Evolutionary conservation across 1,140 invertebrate genomes (phyloP).

Genomic region (Pomacea maculata): DNA sequence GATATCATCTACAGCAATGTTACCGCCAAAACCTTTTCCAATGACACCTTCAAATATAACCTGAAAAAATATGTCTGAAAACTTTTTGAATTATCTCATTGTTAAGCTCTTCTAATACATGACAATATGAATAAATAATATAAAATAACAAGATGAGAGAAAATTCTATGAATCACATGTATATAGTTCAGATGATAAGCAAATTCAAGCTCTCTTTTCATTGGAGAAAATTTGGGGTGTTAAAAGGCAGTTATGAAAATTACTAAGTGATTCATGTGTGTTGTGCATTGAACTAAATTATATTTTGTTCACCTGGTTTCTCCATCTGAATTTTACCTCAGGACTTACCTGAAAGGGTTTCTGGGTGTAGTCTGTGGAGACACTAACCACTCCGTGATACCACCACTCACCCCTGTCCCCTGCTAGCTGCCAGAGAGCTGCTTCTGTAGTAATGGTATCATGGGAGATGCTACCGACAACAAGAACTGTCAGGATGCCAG

Average conservation of each 20-base stretch:
- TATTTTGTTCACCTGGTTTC: too few relatives aligned
- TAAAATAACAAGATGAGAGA: too few relatives aligned
- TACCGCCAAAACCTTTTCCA: slow-evolving; percentile 39
- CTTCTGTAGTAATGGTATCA: slow-evolving; percentile 39
- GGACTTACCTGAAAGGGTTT: slow-evolving; percentile 48
- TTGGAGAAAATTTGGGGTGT: too few relatives aligned
- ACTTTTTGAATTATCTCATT: background rate
- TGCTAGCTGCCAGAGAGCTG: slow-evolving; percentile 42
- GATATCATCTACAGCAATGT: slow-evolving; percentile 59
- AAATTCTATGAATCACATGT: too few relatives aligned
- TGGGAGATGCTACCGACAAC: slow-evolving; percentile 40
- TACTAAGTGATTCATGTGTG: too few relatives aligned
- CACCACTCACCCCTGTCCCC: slow-evolving; percentile 44
- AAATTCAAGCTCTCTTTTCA: too few relatives aligned
- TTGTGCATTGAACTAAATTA: too few relatives aligned
- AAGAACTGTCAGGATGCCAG: slow-evolving; percentile 46
- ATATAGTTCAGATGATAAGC: too few relatives aligned
- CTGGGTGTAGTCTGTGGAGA: slow-evolving; percentile 43
- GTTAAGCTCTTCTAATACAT: too few relatives aligned
- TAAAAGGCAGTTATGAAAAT: too few relatives aligned
- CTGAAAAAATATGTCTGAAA: slow-evolving; percentile 16
- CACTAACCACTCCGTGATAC: slow-evolving; percentile 45
- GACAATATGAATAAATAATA: too few relatives aligned
- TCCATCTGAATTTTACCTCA: too few relatives aligned
- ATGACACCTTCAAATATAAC: slow-evolving; percentile 40